These are phyloP conservation scores for Tenualosa ilisha DNA, from an alignment of 2,797 vertebrate genomes.

Conservation along the genomic window DNA sequence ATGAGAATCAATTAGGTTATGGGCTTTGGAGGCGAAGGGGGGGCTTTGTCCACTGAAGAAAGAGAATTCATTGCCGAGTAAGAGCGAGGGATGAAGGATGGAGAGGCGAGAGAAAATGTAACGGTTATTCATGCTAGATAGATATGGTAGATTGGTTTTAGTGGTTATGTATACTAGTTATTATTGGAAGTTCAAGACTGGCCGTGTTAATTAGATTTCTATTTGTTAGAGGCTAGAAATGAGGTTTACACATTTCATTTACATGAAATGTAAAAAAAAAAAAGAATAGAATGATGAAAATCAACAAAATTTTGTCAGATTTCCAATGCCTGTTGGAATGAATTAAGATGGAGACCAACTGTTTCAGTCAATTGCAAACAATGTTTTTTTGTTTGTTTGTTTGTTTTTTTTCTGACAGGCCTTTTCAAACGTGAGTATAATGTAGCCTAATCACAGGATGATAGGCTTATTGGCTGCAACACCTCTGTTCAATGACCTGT, in stretches of 20 bases:
- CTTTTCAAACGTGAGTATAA: not conserved
- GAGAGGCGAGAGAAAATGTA: not conserved
- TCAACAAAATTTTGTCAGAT: not conserved
- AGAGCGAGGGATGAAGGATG: slow-evolving; percentile 2
- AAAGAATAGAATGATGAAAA: not conserved
- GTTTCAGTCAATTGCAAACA: not conserved
- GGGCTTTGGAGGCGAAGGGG: slow-evolving; percentile 52
- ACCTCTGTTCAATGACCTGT: too few species aligned
- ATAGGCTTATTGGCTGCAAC: too few species aligned
- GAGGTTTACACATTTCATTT: not conserved
- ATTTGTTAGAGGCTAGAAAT: not conserved
- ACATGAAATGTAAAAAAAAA: not conserved
- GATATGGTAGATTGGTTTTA: not conserved
- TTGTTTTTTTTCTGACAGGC: not conserved
- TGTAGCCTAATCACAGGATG: too few species aligned
- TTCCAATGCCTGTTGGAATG: not conserved
- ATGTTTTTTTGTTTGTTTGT: too few species aligned
- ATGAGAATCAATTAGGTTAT: slow-evolving; percentile 71
- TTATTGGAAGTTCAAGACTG: not conserved
- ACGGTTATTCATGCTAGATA: not conserved
- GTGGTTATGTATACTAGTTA: not conserved
- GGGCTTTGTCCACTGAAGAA: slow-evolving; percentile 41
- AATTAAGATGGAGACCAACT: not conserved
- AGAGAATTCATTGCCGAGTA: slow-evolving; percentile 22
- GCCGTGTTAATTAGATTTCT: not conserved